phyloP scores from a whole-genome alignment of 2,888 invertebrate species.

The Lepidocyrtinus sp. region DNA sequence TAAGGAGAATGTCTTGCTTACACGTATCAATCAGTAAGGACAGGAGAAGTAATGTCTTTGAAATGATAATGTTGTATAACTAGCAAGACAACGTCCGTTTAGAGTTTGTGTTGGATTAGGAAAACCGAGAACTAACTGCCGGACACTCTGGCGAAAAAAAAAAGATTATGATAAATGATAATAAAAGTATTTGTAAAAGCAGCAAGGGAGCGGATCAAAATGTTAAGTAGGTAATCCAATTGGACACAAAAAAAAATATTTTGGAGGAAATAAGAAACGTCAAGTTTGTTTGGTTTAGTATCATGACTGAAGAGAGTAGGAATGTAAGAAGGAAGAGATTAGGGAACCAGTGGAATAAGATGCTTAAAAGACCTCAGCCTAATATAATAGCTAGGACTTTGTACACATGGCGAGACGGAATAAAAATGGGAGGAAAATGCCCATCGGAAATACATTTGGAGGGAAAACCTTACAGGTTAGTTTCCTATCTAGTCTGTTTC shows the following conservation, averaged over 20 bases:
- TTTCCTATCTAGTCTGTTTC: conserved; percentile 23
- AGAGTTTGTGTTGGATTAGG: conserved; percentile 15
- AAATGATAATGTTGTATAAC: neutral
- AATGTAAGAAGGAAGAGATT: conserved; percentile 14
- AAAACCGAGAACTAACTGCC: no score
- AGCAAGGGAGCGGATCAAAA: conserved; percentile 44
- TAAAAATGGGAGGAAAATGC: conserved; percentile 12
- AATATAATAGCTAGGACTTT: no score
- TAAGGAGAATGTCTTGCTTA: neutral
- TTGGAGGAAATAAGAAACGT: conserved; percentile 15
- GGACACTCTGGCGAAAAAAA: no score
- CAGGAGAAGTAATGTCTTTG: neutral
- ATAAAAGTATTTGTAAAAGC: conserved; percentile 22
- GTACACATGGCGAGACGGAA: no score
- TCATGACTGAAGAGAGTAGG: conserved; percentile 22
- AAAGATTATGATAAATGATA: neutral
- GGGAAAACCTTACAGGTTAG: conserved; percentile 27
- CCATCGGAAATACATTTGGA: conserved; percentile 50
- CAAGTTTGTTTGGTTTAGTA: conserved; percentile 35
- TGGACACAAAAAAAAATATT: conserved; percentile 27
- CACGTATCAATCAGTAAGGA: neutral
- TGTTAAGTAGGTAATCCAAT: conserved; percentile 61
- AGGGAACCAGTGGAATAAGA: conserved; percentile 21
- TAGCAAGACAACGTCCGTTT: conserved; percentile 24
- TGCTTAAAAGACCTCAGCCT: no score